Percentiles rank a stretch among this genome's conserved stretches.
These are phyloP conservation scores for Orthosia incerta DNA, from an alignment of 2,888 invertebrate genomes.

Conservation along the genomic window DNA sequence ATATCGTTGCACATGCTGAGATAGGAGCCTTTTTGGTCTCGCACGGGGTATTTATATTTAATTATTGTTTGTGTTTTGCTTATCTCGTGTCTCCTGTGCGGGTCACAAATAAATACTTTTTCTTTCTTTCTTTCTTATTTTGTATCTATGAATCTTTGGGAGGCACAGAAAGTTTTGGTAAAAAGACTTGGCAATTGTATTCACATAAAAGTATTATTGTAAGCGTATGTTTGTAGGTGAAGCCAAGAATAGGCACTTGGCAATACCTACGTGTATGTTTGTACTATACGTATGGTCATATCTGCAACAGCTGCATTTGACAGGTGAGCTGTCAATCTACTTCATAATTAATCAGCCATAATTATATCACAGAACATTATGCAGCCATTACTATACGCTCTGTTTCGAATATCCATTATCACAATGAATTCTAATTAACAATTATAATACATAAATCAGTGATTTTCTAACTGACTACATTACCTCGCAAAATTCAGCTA, in stretches of 20 bases:
- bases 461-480: conserved; percentile 45
- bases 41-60: too few relatives aligned
- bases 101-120: too few relatives aligned
- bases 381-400: conserved; percentile 2
- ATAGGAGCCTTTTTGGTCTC: too few relatives aligned
- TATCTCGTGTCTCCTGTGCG: too few relatives aligned
- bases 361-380: conserved; percentile 14
- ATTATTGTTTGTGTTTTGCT: too few relatives aligned
- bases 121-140: too few relatives aligned
- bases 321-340: conserved; percentile 30
- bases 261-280: not conserved
- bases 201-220: conserved; percentile 1
- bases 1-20: too few relatives aligned
- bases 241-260: conserved; percentile 18
- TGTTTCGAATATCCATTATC: conserved; percentile 17
- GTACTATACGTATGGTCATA: not conserved
- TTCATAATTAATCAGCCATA: conserved; percentile 6
- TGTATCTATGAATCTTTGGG: not conserved
- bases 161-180: conserved; percentile 1
- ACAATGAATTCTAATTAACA: conserved; percentile 33
- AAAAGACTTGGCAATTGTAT: conserved; percentile 18
- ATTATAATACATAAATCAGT: conserved; percentile 41
- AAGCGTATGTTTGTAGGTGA: not conserved
- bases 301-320: conserved; percentile 40
- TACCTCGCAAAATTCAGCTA: conserved; percentile 36